phyloP scores from a whole-genome alignment of 2,888 invertebrate species.

The Abrostola tripartita region DNA sequence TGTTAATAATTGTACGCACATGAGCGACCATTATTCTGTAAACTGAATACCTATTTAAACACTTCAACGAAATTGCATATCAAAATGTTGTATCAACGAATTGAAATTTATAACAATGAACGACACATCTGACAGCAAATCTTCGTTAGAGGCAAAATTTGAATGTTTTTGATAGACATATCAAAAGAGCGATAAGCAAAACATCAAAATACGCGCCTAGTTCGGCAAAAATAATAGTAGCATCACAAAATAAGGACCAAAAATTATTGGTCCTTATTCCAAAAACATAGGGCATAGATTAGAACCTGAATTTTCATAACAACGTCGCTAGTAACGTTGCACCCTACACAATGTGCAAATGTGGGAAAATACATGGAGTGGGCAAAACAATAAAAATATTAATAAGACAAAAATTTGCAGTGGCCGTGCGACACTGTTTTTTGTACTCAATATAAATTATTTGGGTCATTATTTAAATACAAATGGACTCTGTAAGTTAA shows the following conservation, averaged over 20 bases:
- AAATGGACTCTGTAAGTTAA: constrained; percentile 52
- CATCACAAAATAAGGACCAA: constrained; percentile 4
- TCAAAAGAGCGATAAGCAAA: constrained; percentile 46
- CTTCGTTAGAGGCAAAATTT: constrained; percentile 33
- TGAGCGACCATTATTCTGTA: neutral
- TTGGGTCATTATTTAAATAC: constrained; percentile 67
- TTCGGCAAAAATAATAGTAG: constrained; percentile 25
- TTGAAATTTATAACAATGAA: constrained; percentile 18
- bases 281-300: constrained; percentile 11
- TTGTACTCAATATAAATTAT: constrained; percentile 59
- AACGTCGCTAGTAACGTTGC: constrained; percentile 39
- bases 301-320: neutral
- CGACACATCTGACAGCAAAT: constrained; percentile 23
- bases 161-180: constrained; percentile 42
- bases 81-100: constrained; percentile 18
- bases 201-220: constrained; percentile 45
- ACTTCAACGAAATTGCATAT: constrained; percentile 9
- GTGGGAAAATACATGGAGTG: constrained; percentile 62
- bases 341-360: constrained; percentile 61
- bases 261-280: constrained; percentile 17
- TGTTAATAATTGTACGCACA: too few relatives aligned
- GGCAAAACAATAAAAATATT: constrained; percentile 63
- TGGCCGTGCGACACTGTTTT: constrained; percentile 60
- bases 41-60: neutral
- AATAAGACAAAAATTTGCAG: constrained; percentile 66